phyloP scores from a whole-genome alignment of 1,140 invertebrate genomes.

The Matsumurasca onukii region DNA sequence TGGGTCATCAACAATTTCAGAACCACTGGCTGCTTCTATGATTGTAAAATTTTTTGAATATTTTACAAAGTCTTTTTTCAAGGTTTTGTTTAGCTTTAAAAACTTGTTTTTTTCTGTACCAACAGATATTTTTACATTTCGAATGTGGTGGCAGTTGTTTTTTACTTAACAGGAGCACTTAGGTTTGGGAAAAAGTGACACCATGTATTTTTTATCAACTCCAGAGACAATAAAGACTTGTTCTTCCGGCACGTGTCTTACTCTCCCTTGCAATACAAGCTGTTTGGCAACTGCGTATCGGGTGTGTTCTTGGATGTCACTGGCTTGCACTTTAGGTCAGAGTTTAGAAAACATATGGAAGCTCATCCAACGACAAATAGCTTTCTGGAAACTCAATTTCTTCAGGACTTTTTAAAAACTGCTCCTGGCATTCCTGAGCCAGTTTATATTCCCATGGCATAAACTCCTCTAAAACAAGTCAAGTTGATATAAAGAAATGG shows the following conservation, averaged over 20 bases:
- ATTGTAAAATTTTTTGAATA: no score
- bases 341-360: constrained; percentile 3
- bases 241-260: not conserved
- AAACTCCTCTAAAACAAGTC: not conserved
- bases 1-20: no score
- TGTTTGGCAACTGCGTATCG: not conserved
- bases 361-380: not conserved
- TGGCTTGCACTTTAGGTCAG: not conserved
- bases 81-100: no score
- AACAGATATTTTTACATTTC: no score
- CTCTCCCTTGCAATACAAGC: not conserved
- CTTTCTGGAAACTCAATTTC: not conserved
- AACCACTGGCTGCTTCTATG: no score
- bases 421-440: not conserved
- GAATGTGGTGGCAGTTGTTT: no score
- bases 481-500: not conserved
- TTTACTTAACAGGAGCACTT: no score
- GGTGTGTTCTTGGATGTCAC: not conserved
- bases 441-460: not conserved
- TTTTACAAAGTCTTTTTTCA: no score
- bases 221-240: constrained; percentile 1
- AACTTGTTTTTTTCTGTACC: no score
- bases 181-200: not conserved
- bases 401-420: not conserved
- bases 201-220: not conserved